Evolutionary conservation across 1,140 invertebrate genomes (phyloP).

Genomic region (Mesaphorura yosii): DNA sequence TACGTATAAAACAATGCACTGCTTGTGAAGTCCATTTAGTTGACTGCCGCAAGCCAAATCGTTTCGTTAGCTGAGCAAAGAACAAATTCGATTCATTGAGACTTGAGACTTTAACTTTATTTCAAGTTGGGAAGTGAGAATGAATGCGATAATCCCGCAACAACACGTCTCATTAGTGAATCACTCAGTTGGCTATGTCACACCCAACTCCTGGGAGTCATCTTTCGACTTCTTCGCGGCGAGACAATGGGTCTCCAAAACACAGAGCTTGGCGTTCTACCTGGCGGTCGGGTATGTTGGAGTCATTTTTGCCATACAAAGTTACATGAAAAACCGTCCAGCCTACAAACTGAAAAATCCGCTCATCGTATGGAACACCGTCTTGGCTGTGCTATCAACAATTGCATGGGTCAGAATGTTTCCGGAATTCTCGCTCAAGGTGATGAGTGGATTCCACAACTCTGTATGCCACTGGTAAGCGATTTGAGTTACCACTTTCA

Average conservation of each 20-base stretch:
- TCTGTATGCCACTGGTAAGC: conserved; percentile 26
- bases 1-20: too few relatives aligned
- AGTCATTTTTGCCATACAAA: conserved; percentile 21
- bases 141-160: too few relatives aligned
- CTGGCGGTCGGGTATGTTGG: conserved; percentile 14
- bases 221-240: conserved; percentile 18
- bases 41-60: too few relatives aligned
- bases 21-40: too few relatives aligned
- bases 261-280: conserved; percentile 15
- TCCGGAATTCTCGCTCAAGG: conserved; percentile 19
- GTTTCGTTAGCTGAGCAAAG: too few relatives aligned
- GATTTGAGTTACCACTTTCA: not conserved
- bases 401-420: conserved; percentile 15
- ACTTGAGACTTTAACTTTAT: too few relatives aligned
- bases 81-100: too few relatives aligned
- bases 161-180: too few relatives aligned
- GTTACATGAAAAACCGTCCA: conserved; percentile 10
- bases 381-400: conserved; percentile 20
- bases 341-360: conserved; percentile 20
- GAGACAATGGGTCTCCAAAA: conserved; percentile 15
- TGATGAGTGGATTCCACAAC: conserved; percentile 22
- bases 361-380: conserved; percentile 21
- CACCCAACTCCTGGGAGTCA: too few relatives aligned
- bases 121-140: too few relatives aligned
- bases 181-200: too few relatives aligned